Evolutionary conservation across 1,140 invertebrate genomes (phyloP).

Genomic region (Drosophila sp.): DNA sequence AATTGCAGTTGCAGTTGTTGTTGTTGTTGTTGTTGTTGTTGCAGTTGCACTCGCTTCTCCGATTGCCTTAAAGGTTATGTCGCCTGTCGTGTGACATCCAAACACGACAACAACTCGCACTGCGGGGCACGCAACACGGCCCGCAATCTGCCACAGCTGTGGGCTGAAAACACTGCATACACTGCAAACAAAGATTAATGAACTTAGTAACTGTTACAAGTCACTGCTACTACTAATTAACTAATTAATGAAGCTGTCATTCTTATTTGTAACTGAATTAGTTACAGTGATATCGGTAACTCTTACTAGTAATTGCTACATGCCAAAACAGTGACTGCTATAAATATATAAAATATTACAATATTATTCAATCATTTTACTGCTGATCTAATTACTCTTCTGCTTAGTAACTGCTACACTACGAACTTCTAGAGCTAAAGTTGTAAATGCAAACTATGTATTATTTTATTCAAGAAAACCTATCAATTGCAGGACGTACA

Average conservation of each 20-base stretch:
- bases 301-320: background rate
- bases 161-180: slow-evolving; percentile 5
- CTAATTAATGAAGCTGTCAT: background rate
- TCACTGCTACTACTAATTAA: background rate
- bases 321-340: too few species aligned
- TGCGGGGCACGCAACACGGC: slow-evolving; percentile 31
- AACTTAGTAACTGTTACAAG: background rate
- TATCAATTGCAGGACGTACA: too few species aligned
- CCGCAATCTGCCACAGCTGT: slow-evolving; percentile 9
- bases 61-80: slow-evolving; percentile 78
- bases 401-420: too few species aligned
- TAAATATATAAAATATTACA: too few species aligned
- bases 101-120: slow-evolving; percentile 50
- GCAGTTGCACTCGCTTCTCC: slow-evolving; percentile 24
- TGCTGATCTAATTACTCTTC: too few species aligned
- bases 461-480: too few species aligned
- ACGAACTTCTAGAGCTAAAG: too few species aligned
- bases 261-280: background rate
- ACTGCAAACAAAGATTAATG: slow-evolving; percentile 15
- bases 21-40: background rate
- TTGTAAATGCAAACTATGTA: too few species aligned
- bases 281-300: background rate
- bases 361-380: too few species aligned
- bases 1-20: background rate
- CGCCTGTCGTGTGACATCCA: slow-evolving; percentile 65